phyloP scores from a whole-genome alignment of 2,888 invertebrate genomes.

The Andrena fulva region DNA sequence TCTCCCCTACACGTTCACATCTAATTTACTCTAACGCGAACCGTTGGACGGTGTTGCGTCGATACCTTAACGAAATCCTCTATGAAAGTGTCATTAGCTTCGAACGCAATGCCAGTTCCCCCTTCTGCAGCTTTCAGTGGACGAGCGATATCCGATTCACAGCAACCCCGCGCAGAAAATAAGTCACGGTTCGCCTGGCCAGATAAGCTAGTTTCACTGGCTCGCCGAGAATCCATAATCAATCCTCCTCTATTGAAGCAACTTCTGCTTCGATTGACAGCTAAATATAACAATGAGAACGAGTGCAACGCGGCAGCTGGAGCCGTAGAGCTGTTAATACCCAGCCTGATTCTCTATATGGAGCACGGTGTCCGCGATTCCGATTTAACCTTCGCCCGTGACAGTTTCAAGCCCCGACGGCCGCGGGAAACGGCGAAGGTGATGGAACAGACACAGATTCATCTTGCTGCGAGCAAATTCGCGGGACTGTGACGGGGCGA shows the following conservation, averaged over 20 bases:
- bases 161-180: neutral
- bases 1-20: constrained; percentile 42
- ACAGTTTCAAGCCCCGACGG: constrained; percentile 31
- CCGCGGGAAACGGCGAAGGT: constrained; percentile 18
- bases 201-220: neutral
- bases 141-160: neutral
- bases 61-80: neutral
- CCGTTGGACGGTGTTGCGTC: neutral
- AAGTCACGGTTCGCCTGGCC: neutral
- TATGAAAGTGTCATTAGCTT: neutral
- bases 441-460: constrained; percentile 32
- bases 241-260: constrained; percentile 2
- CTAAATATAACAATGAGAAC: constrained; percentile 35
- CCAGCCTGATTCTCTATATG: constrained; percentile 35
- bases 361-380: constrained; percentile 33
- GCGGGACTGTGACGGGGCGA: constrained; percentile 27
- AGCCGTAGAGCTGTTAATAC: constrained; percentile 27
- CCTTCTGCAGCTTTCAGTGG: neutral
- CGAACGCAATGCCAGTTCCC: neutral
- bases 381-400: constrained; percentile 54
- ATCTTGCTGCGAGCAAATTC: constrained; percentile 46
- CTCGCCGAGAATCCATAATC: neutral
- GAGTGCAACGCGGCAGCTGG: constrained; percentile 16
- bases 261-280: constrained; percentile 11
- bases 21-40: constrained; percentile 23